Evolutionary conservation across 2,888 invertebrate species (phyloP), one percentile per base, ranked within the genome.

Genomic region (Spicauda simplicius): DNA sequence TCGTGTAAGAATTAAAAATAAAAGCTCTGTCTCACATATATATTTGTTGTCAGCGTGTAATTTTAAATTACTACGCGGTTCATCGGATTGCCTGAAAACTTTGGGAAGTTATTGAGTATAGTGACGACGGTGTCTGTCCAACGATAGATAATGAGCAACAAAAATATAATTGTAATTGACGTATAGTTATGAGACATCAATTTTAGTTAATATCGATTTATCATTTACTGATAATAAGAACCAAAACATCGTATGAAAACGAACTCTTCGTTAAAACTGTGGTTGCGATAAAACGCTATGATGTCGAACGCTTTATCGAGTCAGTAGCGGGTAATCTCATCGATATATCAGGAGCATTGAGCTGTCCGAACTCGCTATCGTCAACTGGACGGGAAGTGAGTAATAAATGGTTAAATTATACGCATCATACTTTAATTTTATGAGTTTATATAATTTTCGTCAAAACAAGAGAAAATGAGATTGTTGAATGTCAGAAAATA

Each of bases 321-420:
- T 76, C 76, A 76, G 76, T 76, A 78, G 74, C 77, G 77, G 81
- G 80, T 89, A 90, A 89, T 88, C 87, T 83, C 83, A 80, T 84
- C 85, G 78, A 88, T 91, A 86, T 85, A 90, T 90, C 88, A 88
- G 80, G 79, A 80, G 80, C 81, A 79, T 79, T 80, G 79, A 85
- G 79, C 80, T 80, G 83, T 84, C 83, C 64, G 75, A 80, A 72
- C 76, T 78, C 74, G 79, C 82, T 80, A 81, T 82, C 82, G 80
- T 85, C 83, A 81, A 80, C 76, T 72, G 73, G 77, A 73, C 80
- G 77, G 80, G 79, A 84, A 79, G 76, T 83, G 82, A 82, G 77
- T 81, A 83, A 81, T 80, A 79, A 71, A 69, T 66, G 58, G 64
- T 70, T 69, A 71, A 70, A 68, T 72, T 70, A 71, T 70, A 60